Evolutionary conservation across 2,888 invertebrate species (phyloP), one percentile per base, ranked within the genome.

Genomic region (Peribatodes rhomboidaria): DNA sequence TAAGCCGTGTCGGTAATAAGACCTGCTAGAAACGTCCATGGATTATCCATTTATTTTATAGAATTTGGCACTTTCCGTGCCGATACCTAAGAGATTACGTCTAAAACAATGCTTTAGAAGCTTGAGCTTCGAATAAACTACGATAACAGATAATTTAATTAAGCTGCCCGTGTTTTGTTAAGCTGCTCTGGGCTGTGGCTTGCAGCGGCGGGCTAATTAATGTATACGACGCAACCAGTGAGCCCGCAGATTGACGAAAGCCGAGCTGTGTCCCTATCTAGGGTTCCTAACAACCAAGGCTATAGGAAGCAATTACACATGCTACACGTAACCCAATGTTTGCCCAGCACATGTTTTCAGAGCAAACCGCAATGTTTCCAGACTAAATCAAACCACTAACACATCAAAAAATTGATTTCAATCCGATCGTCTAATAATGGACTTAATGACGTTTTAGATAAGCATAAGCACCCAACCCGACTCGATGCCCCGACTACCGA

Each of bases 221-320:
- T 68, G 9, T 64, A 44, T 49, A 61, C 62, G 61, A 22, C 33
- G 42, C 50, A 22, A 33, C 35, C 52, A 65, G 57, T 59, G 61
- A 65, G 39, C n/a, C 44, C 56, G 37, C 66, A 69, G 59, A 68
- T 63, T 54, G 61, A 65, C 52, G 50, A 62, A 65, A 65, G 41
- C 58, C 39, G 39, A 20, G 31, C 50, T 61, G 67, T 67, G 68
- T 64, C 65, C 59, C 57, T 71, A 70, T 74, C 71, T 70, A 68
- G 61, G 59, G 56, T 57, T 58, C 60, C 65, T 69, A 77, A 76
- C 74, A 73, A 80, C 75, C 77, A 77, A 77, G 76, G 78, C 72
- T 70, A 71, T 75, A 65, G 61, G 76, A 79, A 76, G 72, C 74
- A 79, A 80, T 81, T 80, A 76, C 73, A 73, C 67, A 63, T 68